Conservation (phyloP, 2,113 vertebrate species). For the Labrus mixtus region DNA sequence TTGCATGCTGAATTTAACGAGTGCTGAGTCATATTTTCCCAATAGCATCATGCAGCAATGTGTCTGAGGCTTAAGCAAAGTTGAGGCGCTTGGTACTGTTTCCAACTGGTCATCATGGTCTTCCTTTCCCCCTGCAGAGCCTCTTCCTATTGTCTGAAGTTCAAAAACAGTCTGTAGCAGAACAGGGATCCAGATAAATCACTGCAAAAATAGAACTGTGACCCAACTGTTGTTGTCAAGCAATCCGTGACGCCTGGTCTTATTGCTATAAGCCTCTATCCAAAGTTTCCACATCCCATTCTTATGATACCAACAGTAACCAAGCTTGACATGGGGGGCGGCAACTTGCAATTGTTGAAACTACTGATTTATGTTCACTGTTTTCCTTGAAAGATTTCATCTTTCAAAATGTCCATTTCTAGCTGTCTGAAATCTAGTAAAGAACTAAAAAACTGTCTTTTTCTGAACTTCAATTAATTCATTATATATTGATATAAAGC, state of each 20-base stretch:
- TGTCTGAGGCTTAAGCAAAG: conserved; percentile 5
- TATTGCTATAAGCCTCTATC: conserved; percentile 42
- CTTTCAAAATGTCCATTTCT: not conserved
- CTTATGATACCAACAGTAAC: not conserved
- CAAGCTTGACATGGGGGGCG: conserved; percentile 7
- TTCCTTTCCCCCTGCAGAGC: conserved; percentile 22
- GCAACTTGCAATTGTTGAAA: not conserved
- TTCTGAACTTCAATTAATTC: too few species aligned
- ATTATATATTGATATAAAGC: too few species aligned
- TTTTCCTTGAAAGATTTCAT: not conserved
- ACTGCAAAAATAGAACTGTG: conserved; percentile 58
- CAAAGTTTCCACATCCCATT: conserved; percentile 16
- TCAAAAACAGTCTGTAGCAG: conserved; percentile 31
- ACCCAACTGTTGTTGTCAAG: conserved; percentile 62
- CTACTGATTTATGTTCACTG: not conserved
- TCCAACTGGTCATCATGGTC: conserved; percentile 10
- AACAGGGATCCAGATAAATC: conserved; percentile 52
- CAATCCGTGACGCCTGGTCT: conserved; percentile 32
- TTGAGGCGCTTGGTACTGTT: not conserved
- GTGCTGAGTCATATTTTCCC: conserved; percentile 39
- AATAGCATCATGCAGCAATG: not conserved
- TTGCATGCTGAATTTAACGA: conserved; percentile 20
- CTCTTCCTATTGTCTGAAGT: conserved; percentile 58
- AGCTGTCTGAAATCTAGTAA: not conserved
- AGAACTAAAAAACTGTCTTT: too few species aligned